Evolutionary conservation across 2,888 invertebrate species (phyloP), one percentile per base, ranked within the genome.

Genomic region (Oasisia sp.): DNA sequence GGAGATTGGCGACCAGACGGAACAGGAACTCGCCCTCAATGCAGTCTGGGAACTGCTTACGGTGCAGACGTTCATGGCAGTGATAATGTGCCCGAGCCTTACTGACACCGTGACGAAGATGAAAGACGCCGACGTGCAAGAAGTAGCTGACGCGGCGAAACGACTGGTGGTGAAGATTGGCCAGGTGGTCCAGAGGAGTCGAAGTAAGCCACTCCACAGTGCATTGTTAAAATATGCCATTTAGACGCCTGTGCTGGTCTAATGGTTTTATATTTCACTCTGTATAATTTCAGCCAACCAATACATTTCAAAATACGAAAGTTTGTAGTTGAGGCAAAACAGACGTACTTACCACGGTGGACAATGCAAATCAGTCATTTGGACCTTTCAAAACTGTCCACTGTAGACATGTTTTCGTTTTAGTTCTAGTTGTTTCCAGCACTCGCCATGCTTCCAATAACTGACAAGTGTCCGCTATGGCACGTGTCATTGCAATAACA

Each of bases 21-120:
- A 74, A 74, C 74, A 74, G 74, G 74, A 74, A 74, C 74, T 74
- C 74, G 74, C 74, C 74, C 27, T 19, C 74, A 74, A 74, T 74
- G 74, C 74, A 74, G 74, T 74, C 74, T 74, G 74, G 74, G 74
- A 74, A 74, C 74, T 74, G 74, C 74, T 74, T 74, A 27, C 74
- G 74, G 74, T 27, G 27, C 74, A 74, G 74, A 74, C 74, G 74
- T 7, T 74, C 74, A 7, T 74, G 74, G 74, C 27, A 74, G 74
- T 74, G 74, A 74, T 74, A 3, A 74, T 74, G 74, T 74, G 74
- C 74, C 74, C 74, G 74, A 74, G n/a, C 5, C 74, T 74, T 27
- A 74, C 74, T 19, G 74, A 74, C 74, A 27, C 27, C 74, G 74
- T 74, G 27, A 74, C 74, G 74, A 74, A 74, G 74, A 7, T n/a